Base-by-base conservation (phyloP, 1,140 invertebrate species). In the Tetramorium simillimum region DNA sequence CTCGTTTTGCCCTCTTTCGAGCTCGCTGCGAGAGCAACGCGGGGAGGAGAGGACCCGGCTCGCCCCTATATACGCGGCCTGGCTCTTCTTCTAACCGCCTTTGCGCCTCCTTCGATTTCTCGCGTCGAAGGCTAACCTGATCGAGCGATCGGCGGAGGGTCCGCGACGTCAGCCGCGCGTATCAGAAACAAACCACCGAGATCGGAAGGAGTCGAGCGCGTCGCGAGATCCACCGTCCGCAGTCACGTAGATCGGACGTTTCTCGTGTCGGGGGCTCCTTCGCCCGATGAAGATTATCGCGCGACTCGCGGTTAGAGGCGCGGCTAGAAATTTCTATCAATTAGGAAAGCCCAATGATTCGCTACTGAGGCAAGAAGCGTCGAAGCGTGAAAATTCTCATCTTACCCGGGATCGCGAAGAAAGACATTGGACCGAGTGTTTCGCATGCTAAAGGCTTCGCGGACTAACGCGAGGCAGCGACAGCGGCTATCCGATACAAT, bases 1-100 rank as follows among this genome's bases (percentile, higher is more conserved):
- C 81, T 89, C 87, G 65, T 90, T 90, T 90, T 87, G 81, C 88
- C 89, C 86, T 88, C 91, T 91, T 93, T 93, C 86, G 76, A 89
- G 63, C 76, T 70, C 77, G 65, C 75, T 70, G 88, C 77, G 85
- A 84, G 53, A 84, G 80, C 67, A 60, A n/a, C 51, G 51, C 51
- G 67, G 46, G 10, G 65, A 72, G 65, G 51, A 21, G 51, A 33
- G 60, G 58, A 62, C 60, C 43, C 58, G 86, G 21, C n/a, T 21
- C 72, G 72, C n/a, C 53, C 72, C 51, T 58, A n/a, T 56, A 56
- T 37, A 76, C 56, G 56, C 56, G 51, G 18, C 46, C 37, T 16
- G 46, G 28, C 16, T 40, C 56, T 46, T 78, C 53, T 56, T 43
- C 65, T 87, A 58, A 58, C 60, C 75, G 46, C 67, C 53, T 58